phyloP scores from a whole-genome alignment of 1,140 invertebrate genomes.

The Drosophila ironensis region DNA sequence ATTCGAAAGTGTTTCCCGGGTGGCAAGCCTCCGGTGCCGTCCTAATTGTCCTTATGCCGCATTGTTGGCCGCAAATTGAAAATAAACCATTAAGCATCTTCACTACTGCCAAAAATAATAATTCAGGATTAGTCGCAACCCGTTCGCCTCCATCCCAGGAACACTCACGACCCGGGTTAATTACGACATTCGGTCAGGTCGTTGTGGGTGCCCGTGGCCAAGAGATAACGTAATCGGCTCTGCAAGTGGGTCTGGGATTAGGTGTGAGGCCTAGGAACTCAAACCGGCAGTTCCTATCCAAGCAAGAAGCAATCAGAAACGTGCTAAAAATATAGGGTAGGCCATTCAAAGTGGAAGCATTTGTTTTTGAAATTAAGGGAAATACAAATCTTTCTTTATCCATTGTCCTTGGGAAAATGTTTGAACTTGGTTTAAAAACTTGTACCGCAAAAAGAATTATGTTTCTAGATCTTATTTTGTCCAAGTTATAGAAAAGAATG shows the following conservation, averaged over 20 bases:
- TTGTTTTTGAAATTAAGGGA: too few relatives aligned
- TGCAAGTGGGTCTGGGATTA: constrained; percentile 23
- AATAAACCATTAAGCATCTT: constrained; percentile 71
- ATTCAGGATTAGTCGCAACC: constrained; percentile 75
- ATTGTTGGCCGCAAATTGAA: constrained; percentile 65
- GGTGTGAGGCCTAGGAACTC: too few relatives aligned
- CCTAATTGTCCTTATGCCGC: constrained; percentile 39
- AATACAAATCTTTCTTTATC: too few relatives aligned
- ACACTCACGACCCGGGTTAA: constrained; percentile 52
- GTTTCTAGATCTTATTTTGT: too few relatives aligned
- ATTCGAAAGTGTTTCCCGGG: constrained; percentile 50
- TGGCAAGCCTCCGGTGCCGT: constrained; percentile 27
- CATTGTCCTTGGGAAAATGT: too few relatives aligned
- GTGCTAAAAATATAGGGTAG: too few relatives aligned
- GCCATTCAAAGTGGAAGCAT: too few relatives aligned
- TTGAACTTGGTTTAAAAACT: too few relatives aligned
- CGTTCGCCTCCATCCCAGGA: constrained; percentile 26
- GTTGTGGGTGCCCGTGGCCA: constrained; percentile 46
- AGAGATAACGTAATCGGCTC: constrained; percentile 65
- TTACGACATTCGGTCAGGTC: constrained; percentile 79
- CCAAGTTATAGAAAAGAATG: too few relatives aligned
- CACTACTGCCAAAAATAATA: constrained; percentile 66
- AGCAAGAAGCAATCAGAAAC: too few relatives aligned
- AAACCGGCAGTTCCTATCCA: too few relatives aligned
- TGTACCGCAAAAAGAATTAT: too few relatives aligned